phyloP scores from a whole-genome alignment of 2,888 invertebrate species.

The Norana najaformis region DNA sequence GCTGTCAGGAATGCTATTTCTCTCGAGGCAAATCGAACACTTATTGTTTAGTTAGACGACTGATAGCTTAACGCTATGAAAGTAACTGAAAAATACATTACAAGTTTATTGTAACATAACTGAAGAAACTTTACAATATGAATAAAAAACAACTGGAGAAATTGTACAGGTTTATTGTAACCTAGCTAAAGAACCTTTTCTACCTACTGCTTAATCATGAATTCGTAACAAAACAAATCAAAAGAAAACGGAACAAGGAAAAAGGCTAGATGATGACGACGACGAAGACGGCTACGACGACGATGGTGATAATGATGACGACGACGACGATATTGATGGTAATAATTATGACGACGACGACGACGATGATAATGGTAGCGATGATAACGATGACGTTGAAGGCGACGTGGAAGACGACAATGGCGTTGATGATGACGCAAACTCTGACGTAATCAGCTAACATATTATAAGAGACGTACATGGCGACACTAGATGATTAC shows the following conservation, averaged over 20 bases:
- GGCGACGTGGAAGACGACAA: background rate
- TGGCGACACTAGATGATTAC: no score
- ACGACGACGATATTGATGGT: background rate
- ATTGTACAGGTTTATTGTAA: background rate
- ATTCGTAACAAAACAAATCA: background rate
- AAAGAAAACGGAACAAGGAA: background rate
- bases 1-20: background rate
- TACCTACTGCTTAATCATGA: background rate
- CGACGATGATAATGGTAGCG: background rate
- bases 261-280: background rate
- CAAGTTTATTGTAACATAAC: background rate
- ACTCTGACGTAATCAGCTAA: background rate
- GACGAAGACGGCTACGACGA: background rate
- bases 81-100: background rate
- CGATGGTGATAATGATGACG: background rate
- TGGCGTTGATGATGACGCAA: background rate
- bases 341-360: background rate
- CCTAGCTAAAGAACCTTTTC: background rate
- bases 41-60: background rate
- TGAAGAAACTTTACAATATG: background rate
- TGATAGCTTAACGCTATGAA: background rate
- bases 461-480: background rate
- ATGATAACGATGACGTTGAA: background rate
- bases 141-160: background rate
- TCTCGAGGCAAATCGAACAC: no score